These are phyloP conservation scores for Sebastes aleutianus DNA, from an alignment of 2,797 vertebrate genomes.

Conservation along the genomic window DNA sequence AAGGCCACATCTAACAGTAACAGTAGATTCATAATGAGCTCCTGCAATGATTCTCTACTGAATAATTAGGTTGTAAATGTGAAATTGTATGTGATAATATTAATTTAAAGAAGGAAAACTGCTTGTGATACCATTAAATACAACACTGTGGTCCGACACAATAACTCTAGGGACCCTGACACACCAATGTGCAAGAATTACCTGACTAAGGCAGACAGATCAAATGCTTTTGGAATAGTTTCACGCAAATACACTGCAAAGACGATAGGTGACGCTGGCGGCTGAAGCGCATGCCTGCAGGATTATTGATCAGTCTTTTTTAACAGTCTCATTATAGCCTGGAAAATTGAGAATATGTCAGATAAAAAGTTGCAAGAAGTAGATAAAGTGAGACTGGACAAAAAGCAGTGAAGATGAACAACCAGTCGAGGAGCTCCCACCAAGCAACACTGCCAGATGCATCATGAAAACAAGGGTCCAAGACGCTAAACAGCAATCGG, in stretches of 20 bases:
- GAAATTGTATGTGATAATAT: neutral
- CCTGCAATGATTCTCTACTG: too few species aligned
- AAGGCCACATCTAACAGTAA: neutral
- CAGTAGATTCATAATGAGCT: neutral
- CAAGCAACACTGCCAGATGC: neutral
- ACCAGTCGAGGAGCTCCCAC: neutral
- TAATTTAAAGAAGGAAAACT: neutral
- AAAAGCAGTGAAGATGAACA: neutral
- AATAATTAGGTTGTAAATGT: neutral
- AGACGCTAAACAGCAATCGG: neutral
- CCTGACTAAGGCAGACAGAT: neutral
- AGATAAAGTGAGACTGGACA: neutral
- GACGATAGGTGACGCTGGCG: neutral
- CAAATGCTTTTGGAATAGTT: neutral
- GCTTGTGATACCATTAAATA: neutral
- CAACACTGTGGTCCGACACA: neutral
- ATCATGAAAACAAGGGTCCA: neutral
- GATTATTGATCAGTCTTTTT: neutral
- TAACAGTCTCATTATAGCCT: neutral
- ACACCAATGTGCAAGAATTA: neutral
- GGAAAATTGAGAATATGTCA: neutral
- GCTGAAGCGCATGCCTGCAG: neutral
- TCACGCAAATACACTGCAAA: neutral
- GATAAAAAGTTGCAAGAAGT: neutral
- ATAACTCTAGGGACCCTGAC: neutral